A percentile compares a stretch with the other conserved stretches of the same genome.
Conservation (phyloP, 2,888 invertebrate genomes). For the Calameuta pallipes region DNA sequence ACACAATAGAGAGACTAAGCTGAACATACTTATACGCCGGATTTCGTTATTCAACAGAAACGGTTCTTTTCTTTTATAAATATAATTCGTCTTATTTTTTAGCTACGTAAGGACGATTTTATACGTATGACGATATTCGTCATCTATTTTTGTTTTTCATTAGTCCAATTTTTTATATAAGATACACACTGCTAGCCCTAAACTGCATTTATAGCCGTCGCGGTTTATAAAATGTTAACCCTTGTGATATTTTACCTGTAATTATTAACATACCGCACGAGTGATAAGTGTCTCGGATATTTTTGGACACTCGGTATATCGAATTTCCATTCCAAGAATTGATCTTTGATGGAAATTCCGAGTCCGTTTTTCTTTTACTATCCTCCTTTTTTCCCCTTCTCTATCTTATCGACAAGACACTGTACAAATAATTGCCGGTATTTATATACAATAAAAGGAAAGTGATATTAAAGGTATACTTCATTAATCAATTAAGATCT, state of each 20-base stretch:
- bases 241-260: constrained; percentile 7
- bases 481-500: not conserved
- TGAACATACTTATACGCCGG: not conserved
- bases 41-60: not conserved
- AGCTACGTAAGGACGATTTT: not conserved
- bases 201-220: not conserved
- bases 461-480: not conserved
- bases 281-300: not conserved
- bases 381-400: not conserved
- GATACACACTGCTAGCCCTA: not conserved
- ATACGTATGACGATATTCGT: not conserved
- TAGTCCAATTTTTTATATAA: not conserved
- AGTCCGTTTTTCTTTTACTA: not conserved
- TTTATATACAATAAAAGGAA: not conserved
- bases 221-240: not conserved
- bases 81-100: not conserved
- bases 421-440: not conserved
- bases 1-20: not conserved
- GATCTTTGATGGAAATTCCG: not conserved
- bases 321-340: not conserved
- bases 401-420: not conserved
- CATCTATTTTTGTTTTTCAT: not conserved
- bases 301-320: not conserved
- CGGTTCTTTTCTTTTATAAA: not conserved
- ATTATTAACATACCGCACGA: not conserved